Base-by-base conservation (phyloP, 2,113 vertebrate genomes). In the Prunella himalayana region DNA sequence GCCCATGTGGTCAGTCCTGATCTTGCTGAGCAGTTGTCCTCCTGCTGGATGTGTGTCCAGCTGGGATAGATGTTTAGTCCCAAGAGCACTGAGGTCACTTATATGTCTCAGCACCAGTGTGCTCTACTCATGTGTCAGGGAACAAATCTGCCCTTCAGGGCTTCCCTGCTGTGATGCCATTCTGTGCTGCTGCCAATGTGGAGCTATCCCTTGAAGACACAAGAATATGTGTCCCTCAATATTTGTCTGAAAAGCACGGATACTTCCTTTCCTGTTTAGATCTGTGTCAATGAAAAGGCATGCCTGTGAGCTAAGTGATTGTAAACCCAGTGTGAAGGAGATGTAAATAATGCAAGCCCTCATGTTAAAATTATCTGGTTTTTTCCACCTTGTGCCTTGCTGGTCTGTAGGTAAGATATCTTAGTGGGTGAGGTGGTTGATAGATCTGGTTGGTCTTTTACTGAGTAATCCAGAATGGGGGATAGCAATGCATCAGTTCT, bases 121-220 rank as follows among this genome's bases (percentile, higher is more conserved):
- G 50, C 42, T 77, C 54, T 72, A 6, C 35, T 93, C 28, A 2
- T 25, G 45, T 69, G 75, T 63, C 82, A 90, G 75, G 59, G 71
- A 80, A 87, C 35, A 95, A 95, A 77, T 82, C 37, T 88, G 87
- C 61, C 89, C 54, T 87, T 82, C n/a, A 44, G 89, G 91, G 63
- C 63, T 88, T 90, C 79, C 57, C 59, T 95, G 79, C 78, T 95
- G 84, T 44, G 90, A 42, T 88, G 59, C 70, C 66, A 14, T 79
- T 76, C 66, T 77, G 63, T 70, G 79, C 64, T 69, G 24, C 71
- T 82, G 56, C 66, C 59, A 33, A 0, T 19, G 44, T 33, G 78
- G 59, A 83, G 37, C 56, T 93, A 54, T 39, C n/a, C 33, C 75
- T 94, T 77, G 39, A 85, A 88, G 75, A 35, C 35, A 80, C 3